A percentile compares a stretch with the other conserved stretches of the same genome.
Evolutionary conservation across 2,888 invertebrate species (phyloP).

Genomic region (Siphlonurus alternatus): DNA sequence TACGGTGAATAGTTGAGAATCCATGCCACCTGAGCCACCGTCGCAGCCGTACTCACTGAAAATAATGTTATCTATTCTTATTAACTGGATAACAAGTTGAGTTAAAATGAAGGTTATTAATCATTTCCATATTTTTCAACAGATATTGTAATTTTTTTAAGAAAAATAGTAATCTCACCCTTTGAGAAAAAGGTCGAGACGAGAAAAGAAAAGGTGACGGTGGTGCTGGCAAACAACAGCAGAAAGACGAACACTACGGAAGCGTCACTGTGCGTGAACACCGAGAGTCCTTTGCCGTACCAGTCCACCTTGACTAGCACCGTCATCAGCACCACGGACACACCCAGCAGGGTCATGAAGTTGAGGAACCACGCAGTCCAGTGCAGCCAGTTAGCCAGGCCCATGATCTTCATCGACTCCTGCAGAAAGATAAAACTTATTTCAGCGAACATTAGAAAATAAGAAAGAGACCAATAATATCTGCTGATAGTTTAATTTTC

Average conservation of each 20-base stretch:
- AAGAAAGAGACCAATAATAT: no score
- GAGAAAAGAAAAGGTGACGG: constrained; percentile 63
- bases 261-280: constrained; percentile 51
- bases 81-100: no score
- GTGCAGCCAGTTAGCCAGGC: constrained; percentile 63
- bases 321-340: constrained; percentile 28
- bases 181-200: constrained; percentile 63
- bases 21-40: constrained; percentile 59
- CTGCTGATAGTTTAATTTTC: no score
- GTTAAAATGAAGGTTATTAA: no score
- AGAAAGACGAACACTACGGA: constrained; percentile 51
- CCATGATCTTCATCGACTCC: constrained; percentile 90
- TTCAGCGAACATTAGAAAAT: no score
- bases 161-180: no score
- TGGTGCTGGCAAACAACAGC: constrained; percentile 47
- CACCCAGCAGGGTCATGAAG: constrained; percentile 46
- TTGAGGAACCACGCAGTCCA: constrained; percentile 79
- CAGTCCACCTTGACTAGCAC: constrained; percentile 31
- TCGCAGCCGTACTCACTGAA: constrained; percentile 60
- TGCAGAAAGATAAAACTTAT: no score
- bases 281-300: constrained; percentile 36
- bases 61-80: no score
- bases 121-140: no score
- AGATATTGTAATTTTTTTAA: no score
- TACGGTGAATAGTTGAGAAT: constrained; percentile 59